Conservation (phyloP, 2,113 vertebrate genomes). For the Nothobranchius furzeri region DNA sequence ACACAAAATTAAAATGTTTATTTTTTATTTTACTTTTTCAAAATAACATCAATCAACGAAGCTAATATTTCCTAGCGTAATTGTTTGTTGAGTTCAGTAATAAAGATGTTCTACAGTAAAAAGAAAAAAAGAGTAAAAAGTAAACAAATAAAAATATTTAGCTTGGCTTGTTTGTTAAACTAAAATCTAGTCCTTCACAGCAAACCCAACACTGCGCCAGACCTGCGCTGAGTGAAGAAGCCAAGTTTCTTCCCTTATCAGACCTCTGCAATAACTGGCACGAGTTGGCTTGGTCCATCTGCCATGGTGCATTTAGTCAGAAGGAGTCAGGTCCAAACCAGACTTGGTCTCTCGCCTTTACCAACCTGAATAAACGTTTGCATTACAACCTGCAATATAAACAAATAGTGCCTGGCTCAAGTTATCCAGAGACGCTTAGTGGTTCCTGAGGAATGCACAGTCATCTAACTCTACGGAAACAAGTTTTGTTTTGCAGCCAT, state of each 20-base stretch:
- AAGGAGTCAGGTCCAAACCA: conserved; percentile 31
- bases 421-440: conserved; percentile 49
- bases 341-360: conserved; percentile 23
- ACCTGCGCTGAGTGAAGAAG: neutral
- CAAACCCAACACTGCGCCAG: neutral
- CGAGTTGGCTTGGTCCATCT: conserved; percentile 23
- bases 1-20: too few species aligned
- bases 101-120: too few species aligned
- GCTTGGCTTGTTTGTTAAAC: conserved; percentile 1
- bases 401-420: conserved; percentile 57
- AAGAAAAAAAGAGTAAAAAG: too few species aligned
- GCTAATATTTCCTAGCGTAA: too few species aligned
- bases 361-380: conserved; percentile 59
- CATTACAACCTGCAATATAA: conserved; percentile 57
- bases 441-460: conserved; percentile 62
- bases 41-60: too few species aligned
- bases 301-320: conserved; percentile 44
- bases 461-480: conserved; percentile 43
- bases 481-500: conserved; percentile 67
- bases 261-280: neutral
- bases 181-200: conserved; percentile 1
- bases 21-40: too few species aligned
- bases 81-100: too few species aligned
- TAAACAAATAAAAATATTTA: too few species aligned
- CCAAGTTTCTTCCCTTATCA: neutral